phyloP scores from a whole-genome alignment of 2,888 invertebrate genomes.

The Drosophila monieri region DNA sequence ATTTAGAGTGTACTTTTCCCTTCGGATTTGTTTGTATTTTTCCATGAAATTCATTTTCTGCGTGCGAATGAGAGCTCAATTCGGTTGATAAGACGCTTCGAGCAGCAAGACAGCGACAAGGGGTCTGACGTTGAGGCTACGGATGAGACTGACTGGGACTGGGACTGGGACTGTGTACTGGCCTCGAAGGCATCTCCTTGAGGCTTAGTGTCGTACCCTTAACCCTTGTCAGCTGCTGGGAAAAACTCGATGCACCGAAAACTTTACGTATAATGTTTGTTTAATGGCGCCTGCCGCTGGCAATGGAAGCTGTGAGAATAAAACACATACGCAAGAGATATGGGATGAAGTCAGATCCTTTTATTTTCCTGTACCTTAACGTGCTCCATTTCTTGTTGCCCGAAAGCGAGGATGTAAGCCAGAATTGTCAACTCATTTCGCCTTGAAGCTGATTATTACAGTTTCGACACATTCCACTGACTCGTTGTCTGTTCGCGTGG shows the following conservation, averaged over 20 bases:
- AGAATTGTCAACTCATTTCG: constrained; percentile 59
- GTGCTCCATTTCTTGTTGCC: constrained; percentile 15
- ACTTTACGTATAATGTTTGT: constrained; percentile 66
- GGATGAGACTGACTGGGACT: constrained; percentile 29
- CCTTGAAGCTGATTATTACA: constrained; percentile 76
- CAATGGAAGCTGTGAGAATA: constrained; percentile 53
- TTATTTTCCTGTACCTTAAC: background rate
- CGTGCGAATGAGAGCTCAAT: constrained; percentile 77
- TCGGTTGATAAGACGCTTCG: constrained; percentile 65
- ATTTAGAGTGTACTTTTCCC: constrained; percentile 4
- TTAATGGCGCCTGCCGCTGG: constrained; percentile 56
- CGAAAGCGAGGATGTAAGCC: constrained; percentile 33
- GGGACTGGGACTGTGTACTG: background rate
- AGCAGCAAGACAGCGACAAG: constrained; percentile 43
- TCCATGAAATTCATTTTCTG: constrained; percentile 62
- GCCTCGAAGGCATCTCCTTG: constrained; percentile 24
- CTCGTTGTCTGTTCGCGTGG: constrained; percentile 43
- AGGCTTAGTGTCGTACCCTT: constrained; percentile 29
- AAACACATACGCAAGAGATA: constrained; percentile 58
- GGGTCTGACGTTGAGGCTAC: constrained; percentile 46
- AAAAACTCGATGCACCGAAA: constrained; percentile 22
- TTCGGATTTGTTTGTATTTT: background rate
- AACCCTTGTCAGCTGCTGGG: constrained; percentile 39
- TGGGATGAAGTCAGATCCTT: background rate
- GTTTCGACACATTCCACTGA: constrained; percentile 68